These are phyloP conservation scores for Globodera rostochiensis DNA, from an alignment of 1,140 invertebrate species.

Conservation along the genomic window DNA sequence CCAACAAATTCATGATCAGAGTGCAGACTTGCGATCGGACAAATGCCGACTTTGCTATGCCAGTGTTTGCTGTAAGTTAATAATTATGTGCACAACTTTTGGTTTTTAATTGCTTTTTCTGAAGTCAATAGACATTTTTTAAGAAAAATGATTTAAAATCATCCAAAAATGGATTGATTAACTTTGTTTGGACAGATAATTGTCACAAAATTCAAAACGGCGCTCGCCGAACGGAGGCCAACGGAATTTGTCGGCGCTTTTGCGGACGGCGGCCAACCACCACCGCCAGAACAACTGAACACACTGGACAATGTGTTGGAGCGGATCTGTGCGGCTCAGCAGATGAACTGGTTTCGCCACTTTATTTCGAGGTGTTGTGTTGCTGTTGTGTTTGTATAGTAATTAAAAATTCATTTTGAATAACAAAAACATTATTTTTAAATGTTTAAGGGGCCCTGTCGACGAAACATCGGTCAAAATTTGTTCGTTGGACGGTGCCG, in stretches of 20 bases:
- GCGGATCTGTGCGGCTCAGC: constrained; percentile 41
- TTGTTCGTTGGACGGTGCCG: constrained; percentile 25
- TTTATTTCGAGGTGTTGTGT: constrained; percentile 34
- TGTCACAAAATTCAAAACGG: constrained; percentile 52
- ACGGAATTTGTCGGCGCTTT: constrained; percentile 29
- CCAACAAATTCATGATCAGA: constrained; percentile 42
- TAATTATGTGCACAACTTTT: too few relatives aligned
- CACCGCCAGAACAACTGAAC: constrained; percentile 23
- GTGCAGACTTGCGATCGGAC: constrained; percentile 50
- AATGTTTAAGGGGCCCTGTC: constrained; percentile 39
- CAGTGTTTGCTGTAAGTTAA: constrained; percentile 44
- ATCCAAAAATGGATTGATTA: background rate
- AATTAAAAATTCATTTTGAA: background rate
- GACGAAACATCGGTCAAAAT: constrained; percentile 49
- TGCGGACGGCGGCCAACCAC: background rate
- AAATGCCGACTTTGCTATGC: constrained; percentile 56
- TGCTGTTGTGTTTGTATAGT: constrained; percentile 13
- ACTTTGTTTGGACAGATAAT: constrained; percentile 22
- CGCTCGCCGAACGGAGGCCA: constrained; percentile 32
- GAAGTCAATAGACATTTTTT: too few relatives aligned
- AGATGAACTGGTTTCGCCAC: constrained; percentile 51
- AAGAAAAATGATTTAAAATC: background rate
- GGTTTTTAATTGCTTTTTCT: too few relatives aligned
- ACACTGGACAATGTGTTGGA: constrained; percentile 38
- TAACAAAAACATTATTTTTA: background rate